These are phyloP conservation scores for Girardinichthys multiradiatus DNA, from an alignment of 2,113 vertebrate species.

Conservation along the genomic window DNA sequence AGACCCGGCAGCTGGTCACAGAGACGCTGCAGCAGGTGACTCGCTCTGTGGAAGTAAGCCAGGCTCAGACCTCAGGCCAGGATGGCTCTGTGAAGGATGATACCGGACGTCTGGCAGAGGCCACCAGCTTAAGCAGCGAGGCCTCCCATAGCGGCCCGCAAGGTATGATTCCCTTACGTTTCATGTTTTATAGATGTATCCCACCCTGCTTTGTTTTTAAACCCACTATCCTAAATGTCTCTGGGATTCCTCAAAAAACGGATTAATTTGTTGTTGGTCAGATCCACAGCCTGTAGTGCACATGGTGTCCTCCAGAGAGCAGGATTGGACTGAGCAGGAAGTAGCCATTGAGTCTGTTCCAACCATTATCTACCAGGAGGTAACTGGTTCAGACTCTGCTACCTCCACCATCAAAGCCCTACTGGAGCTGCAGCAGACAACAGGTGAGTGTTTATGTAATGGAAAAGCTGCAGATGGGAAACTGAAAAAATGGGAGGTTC, in stretches of 20 bases:
- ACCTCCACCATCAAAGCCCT: conserved; percentile 97
- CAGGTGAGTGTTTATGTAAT: conserved; percentile 78
- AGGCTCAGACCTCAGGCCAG: conserved; percentile 74
- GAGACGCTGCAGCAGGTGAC: conserved; percentile 95
- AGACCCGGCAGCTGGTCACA: conserved; percentile 93
- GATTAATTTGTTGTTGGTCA: conserved; percentile 1
- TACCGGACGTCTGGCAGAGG: conserved; percentile 78
- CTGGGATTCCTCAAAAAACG: too few relatives aligned
- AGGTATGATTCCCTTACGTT: conserved; percentile 42
- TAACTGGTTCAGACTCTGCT: conserved; percentile 89
- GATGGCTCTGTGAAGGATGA: conserved; percentile 87
- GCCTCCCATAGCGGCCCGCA: conserved; percentile 84
- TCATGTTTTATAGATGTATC: not conserved
- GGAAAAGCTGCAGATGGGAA: not conserved
- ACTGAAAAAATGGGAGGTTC: too few relatives aligned
- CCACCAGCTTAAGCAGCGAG: conserved; percentile 84
- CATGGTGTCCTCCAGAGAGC: conserved; percentile 91
- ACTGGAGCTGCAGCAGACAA: conserved; percentile 94
- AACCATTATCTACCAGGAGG: conserved; percentile 96
- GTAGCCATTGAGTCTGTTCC: conserved; percentile 92
- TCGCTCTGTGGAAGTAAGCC: conserved; percentile 82
- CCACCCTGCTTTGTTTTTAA: not conserved
- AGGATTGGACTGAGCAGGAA: conserved; percentile 96
- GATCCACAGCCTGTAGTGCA: conserved; percentile 93
- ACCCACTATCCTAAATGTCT: too few relatives aligned